phyloP scores from a whole-genome alignment of 2,888 invertebrate species.

The Trissonchulus sp. region DNA sequence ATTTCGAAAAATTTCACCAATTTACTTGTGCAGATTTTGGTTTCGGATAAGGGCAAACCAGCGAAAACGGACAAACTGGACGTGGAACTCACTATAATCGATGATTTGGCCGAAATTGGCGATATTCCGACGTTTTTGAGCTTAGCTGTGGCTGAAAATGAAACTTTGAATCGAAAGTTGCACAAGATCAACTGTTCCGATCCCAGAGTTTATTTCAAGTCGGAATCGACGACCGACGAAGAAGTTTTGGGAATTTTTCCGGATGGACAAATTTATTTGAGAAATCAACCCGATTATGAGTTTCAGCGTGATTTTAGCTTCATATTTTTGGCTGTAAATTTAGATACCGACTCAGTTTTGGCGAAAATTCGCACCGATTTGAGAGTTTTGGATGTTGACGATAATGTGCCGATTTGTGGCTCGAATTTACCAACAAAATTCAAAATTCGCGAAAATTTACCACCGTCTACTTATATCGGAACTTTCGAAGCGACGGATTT shows the following conservation, averaged over 20 bases:
- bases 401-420: constrained; percentile 60
- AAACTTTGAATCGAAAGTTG: neutral
- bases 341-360: neutral
- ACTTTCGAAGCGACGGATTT: constrained; percentile 76
- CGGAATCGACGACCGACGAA: constrained; percentile 28
- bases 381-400: constrained; percentile 77
- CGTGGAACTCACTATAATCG: constrained; percentile 20
- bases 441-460: constrained; percentile 22
- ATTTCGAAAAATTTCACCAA: too few species aligned
- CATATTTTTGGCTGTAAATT: neutral
- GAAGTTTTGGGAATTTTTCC: constrained; percentile 79
- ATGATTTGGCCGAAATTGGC: neutral
- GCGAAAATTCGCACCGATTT: constrained; percentile 59
- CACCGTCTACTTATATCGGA: constrained; percentile 57
- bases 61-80: too few species aligned
- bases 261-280: constrained; percentile 82
- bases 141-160: neutral
- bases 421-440: neutral
- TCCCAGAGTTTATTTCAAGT: too few species aligned
- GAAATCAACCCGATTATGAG: constrained; percentile 77
- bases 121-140: neutral
- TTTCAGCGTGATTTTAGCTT: constrained; percentile 58
- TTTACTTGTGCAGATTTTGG: too few species aligned
- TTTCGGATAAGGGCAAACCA: too few species aligned
- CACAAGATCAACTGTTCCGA: too few species aligned